Base-by-base conservation (phyloP, 1,140 invertebrate species). In the Sycophaga agraensis region DNA sequence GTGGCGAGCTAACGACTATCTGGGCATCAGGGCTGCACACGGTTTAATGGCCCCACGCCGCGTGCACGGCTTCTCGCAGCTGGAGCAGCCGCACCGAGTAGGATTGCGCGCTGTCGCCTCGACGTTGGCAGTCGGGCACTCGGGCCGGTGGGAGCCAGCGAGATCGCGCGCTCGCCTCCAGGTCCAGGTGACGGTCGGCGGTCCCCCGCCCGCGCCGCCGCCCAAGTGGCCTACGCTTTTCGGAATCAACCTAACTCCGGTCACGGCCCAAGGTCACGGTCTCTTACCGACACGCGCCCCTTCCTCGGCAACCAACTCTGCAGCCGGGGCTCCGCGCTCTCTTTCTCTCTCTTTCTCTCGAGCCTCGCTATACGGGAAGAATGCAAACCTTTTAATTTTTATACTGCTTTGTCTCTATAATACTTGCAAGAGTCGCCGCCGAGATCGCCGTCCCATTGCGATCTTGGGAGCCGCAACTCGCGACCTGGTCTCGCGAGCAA, bases 231-330 rank as follows among this genome's bases (percentile, higher is more conserved):
- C 4, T 17, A 14, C 22, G 34, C 34, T 19, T 14, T n/a, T n/a
- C 9, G 26, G 34, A 43, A 55, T 55, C 43, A 5, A n/a, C n/a
- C 4, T 16, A 24, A 53, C 50, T 1, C 12, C 26, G 22, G 8
- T 46, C 11, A 22, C 12, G 5, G 11, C 42, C 35, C 54, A 56
- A 56, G 54, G 54, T 56, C 54, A 56, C 31, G 26, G 42, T 17
- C 42, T 56, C 4, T 56, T 28, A 35, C 31, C 28, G 54, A 56
- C 28, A 11, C n/a, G n/a, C n/a, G n/a, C n/a, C 35, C 35, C 7
- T 39, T n/a, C n/a, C 14, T n/a, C 37, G 14, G 4, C 37, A 9
- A 14, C 37, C 5, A 8, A 9, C 39, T 19, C 39, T 42, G 4
- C 16, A 39, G 6, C 37, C 37, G 11, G 3, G n/a, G n/a, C n/a